Percentiles rank a stretch among this genome's conserved stretches.
Conservation (phyloP, 2,797 vertebrate species). For the Squalus acanthias region DNA sequence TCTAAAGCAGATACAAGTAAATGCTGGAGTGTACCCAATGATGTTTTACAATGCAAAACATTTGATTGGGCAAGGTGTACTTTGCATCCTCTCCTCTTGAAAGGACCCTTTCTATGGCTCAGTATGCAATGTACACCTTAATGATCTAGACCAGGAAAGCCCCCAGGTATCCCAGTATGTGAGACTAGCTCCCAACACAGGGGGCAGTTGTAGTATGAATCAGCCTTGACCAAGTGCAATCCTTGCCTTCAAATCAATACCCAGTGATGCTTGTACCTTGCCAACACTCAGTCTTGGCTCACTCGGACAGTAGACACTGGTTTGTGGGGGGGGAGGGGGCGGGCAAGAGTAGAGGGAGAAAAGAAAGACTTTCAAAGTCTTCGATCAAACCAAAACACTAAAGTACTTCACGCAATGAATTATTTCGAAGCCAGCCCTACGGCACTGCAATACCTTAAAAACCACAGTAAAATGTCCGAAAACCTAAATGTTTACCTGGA, state of each 20-base stretch:
- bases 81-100: not conserved
- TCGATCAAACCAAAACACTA: not conserved
- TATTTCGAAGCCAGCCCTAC: not conserved
- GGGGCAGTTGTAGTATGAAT: not conserved
- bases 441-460: not conserved
- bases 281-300: not conserved
- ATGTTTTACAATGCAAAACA: not conserved
- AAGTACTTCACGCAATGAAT: not conserved
- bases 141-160: not conserved
- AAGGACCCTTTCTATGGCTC: not conserved
- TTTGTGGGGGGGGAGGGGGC: slow-evolving; percentile 43
- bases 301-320: not conserved
- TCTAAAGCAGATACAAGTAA: not conserved
- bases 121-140: not conserved
- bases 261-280: not conserved
- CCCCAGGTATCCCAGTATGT: not conserved
- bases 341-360: slow-evolving; percentile 34
- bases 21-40: not conserved
- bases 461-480: not conserved
- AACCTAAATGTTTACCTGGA: not conserved
- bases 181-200: not conserved
- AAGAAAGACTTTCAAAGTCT: slow-evolving; percentile 8
- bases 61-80: not conserved
- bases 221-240: not conserved
- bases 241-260: not conserved